Base-by-base conservation (phyloP, 2,888 invertebrate genomes). In the Ophion costatus region DNA sequence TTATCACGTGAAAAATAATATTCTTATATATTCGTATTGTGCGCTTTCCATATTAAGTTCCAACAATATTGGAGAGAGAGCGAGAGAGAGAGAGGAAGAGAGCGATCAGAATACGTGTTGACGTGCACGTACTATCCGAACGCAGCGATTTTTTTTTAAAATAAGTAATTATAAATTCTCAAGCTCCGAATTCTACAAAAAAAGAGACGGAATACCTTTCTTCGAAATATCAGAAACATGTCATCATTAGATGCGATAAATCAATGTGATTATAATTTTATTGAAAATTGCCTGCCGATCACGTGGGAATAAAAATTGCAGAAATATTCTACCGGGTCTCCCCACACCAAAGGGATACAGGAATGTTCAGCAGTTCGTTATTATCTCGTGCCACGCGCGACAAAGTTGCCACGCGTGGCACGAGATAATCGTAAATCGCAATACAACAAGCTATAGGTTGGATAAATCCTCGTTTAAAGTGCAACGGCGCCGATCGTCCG, bases 381-480 rank as follows among this genome's bases (percentile, higher is more conserved):
- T 29, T 29, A 61, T 22, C 24, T 22, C 14, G 14, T 17, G 17
- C 51, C 51, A 51, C 51, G 51, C 51, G 51, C 51, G 51, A 17
- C 14, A 51, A 51, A 11, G 51, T 4, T 67, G 56, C 22, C 17
- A 57, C 67, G 33, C 38, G 77, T 42, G 66, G 6, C 14, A 14
- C 74, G 45, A 74, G 73, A 74, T 74, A 45, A 74, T 61, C 14
- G 24, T 61, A 61, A 74, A 17, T n/a, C 24, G 61, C 74, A 29
- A 24, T 63, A 56, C 59, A 14, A 56, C 51, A 10, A 76, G 33
- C 76, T 56, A 22, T 24, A n/a, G 24, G 57, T 42, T 42, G 57
- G 77, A 77, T 33, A 67, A 67, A 57, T 22, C 57, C 57, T 77
- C 57, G 77, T 57, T 77, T 56, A 77, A 77, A 77, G 77, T 77